phyloP scores from a whole-genome alignment of 2,113 vertebrate genomes.

The Carettochelys insculpta region DNA sequence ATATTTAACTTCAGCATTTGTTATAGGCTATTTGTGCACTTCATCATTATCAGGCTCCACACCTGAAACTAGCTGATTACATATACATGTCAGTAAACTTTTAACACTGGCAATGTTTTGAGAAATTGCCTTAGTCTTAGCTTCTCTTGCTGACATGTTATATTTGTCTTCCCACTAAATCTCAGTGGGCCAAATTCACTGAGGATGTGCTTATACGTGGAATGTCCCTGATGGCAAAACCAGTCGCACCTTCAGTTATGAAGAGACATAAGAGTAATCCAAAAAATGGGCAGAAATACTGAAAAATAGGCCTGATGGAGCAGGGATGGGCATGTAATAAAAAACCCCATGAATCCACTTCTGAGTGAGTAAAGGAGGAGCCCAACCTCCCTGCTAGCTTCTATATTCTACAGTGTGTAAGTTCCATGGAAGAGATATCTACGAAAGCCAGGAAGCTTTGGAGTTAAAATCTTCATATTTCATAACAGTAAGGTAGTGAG shows the following conservation, averaged over 20 bases:
- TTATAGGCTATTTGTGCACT: constrained; percentile 22
- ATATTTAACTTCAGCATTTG: constrained; percentile 31
- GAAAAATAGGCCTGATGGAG: background rate
- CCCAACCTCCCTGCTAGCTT: background rate
- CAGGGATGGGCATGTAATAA: background rate
- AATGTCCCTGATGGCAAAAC: background rate
- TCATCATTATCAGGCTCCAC: constrained; percentile 41
- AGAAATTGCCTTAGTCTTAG: background rate
- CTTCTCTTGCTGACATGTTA: background rate
- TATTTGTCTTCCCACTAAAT: constrained; percentile 21
- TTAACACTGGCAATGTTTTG: constrained; percentile 14
- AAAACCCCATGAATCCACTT: background rate
- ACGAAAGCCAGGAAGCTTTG: accelerated
- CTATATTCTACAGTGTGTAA: background rate
- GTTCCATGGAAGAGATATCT: background rate
- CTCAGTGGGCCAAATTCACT: background rate
- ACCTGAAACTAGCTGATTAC: constrained; percentile 19
- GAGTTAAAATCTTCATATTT: background rate
- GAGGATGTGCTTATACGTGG: background rate
- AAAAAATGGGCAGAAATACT: background rate
- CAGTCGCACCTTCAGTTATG: background rate
- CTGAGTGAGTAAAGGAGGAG: background rate
- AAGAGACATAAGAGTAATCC: background rate
- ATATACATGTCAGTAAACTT: constrained; percentile 38
- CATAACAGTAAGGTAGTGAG: background rate